Percentiles rank a stretch among this genome's conserved stretches.
Conservation (phyloP, 1,140 invertebrate species). For the Lysiphlebus fabarum region DNA sequence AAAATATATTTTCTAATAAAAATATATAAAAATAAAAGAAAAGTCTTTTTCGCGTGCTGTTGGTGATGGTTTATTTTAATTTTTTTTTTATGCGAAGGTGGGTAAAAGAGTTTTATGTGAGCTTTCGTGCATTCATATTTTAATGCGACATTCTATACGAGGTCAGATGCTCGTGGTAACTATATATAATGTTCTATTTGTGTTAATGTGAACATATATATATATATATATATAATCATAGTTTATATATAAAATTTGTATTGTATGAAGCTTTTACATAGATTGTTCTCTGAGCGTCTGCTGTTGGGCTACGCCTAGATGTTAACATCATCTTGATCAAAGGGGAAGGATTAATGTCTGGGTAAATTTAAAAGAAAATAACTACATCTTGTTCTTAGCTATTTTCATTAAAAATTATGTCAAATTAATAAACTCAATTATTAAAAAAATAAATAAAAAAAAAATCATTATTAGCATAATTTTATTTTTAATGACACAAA, state of each 20-base stretch:
- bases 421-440: too few relatives aligned
- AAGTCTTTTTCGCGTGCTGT: constrained; percentile 38
- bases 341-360: not conserved
- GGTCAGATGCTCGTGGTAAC: constrained; percentile 48
- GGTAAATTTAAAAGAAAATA: too few relatives aligned
- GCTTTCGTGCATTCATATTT: constrained; percentile 47
- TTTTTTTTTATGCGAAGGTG: too few relatives aligned
- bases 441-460: too few relatives aligned
- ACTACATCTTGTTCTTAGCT: too few relatives aligned
- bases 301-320: constrained; percentile 15
- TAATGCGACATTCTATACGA: constrained; percentile 50
- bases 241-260: too few relatives aligned
- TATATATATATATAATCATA: not conserved
- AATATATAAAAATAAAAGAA: not conserved
- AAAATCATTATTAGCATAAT: too few relatives aligned
- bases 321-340: constrained; percentile 26
- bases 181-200: constrained; percentile 40
- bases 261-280: constrained; percentile 41
- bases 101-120: not conserved
- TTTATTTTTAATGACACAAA: too few relatives aligned
- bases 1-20: too few relatives aligned
- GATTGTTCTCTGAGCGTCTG: constrained; percentile 34
- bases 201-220: not conserved
- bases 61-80: constrained; percentile 9
- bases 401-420: too few relatives aligned